phyloP scores from a whole-genome alignment of 2,797 vertebrate genomes.

The Nannoperca australis region DNA sequence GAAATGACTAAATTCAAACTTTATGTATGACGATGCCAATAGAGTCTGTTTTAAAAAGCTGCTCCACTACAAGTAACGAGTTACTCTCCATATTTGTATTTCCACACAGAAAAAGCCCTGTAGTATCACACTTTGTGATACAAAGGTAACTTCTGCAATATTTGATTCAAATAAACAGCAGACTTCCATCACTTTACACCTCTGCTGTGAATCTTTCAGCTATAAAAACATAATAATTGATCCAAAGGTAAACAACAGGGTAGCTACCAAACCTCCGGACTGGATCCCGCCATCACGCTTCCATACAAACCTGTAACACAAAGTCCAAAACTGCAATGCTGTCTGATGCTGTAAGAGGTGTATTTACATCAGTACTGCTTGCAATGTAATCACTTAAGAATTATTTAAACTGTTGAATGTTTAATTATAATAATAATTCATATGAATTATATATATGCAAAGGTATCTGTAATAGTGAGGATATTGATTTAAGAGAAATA shows the following conservation, averaged over 20 bases:
- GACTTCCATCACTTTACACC: not conserved
- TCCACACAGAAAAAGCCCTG: constrained; percentile 29
- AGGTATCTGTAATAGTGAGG: not conserved
- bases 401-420: too few relatives aligned
- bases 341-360: not conserved
- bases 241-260: not conserved
- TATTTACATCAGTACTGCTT: not conserved
- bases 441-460: too few relatives aligned
- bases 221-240: not conserved
- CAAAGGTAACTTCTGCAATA: too few relatives aligned
- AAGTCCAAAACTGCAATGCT: not conserved
- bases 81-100: constrained; percentile 22
- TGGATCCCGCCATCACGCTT: too few relatives aligned
- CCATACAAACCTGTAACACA: too few relatives aligned
- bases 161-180: constrained; percentile 26
- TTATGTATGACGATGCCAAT: not conserved
- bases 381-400: too few relatives aligned
- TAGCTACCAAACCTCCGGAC: too few relatives aligned
- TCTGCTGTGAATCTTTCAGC: not conserved
- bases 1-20: not conserved
- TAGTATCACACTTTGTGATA: constrained; percentile 5
- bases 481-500: not conserved
- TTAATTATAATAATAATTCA: too few relatives aligned
- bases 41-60: constrained; percentile 36
- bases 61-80: constrained; percentile 10